Evolutionary conservation across 2,888 invertebrate genomes (phyloP), one percentile per base, ranked within the genome.

Genomic region (Carabus problematicus): DNA sequence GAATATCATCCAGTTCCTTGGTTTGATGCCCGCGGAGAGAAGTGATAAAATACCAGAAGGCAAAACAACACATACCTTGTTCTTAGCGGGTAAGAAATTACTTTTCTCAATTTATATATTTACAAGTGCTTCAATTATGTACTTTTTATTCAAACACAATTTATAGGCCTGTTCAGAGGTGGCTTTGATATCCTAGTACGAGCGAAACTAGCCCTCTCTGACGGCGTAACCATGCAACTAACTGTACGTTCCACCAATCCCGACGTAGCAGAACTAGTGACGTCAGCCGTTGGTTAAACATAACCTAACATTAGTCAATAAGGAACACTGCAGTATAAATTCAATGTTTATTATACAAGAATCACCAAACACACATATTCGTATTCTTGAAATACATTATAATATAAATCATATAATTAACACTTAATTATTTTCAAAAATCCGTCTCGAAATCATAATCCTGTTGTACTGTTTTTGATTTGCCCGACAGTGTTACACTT

Each of bases 171-270:
- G 19, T 99, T 95, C 80, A 88, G 98, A 69, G 96, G 96, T 0
- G 96, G 96, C 0, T 89, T 91, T 64, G 95, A 97, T 70, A 91
- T 97, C 40, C 83, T 98, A 64, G 94, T 96, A 0, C 85, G 93
- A 71, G 92, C 96, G 1, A 94, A 95, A 80, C 80, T 95, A 71
- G 91, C 90, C 1, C 84, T 95, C n/a, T 87, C 89, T 0, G 87
- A 88, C 43, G 91, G 92, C n/a, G 94, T 98, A 0, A 96, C 96
- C 2, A 95, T 98, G 94, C 94, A 96, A 79, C 84, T 98, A 64
- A 92, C 94, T 0, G 94, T 97, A 0, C 85, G 97, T 54, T 93
- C 95, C 18, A 91, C 92, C 11, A 90, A 95, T 80, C 89, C 92
- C 61, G 90, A 91, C 73, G 90, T 97, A 0, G 93, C 95, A 0